Conservation (phyloP, 1,140 invertebrate genomes). For the Trypoxylus dichotomus region DNA sequence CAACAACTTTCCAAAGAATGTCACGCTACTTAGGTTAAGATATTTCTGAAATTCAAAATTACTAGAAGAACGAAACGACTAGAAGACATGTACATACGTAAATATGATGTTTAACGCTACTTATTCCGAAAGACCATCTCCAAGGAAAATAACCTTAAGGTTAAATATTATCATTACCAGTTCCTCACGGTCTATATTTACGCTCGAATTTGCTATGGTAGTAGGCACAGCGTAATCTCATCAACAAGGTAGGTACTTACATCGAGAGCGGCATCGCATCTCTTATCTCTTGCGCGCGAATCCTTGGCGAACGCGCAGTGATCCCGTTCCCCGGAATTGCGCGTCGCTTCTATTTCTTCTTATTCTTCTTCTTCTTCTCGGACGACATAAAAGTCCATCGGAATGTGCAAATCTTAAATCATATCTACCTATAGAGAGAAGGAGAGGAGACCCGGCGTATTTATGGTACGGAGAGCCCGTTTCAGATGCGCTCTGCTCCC, state of each 20-base stretch:
- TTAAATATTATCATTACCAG: not conserved
- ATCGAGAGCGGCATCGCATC: not conserved
- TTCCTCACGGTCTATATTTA: not conserved
- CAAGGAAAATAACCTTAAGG: not conserved
- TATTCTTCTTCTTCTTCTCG: not conserved
- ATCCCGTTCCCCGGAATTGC: constrained; percentile 11
- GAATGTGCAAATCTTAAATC: constrained; percentile 25
- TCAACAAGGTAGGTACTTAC: not conserved
- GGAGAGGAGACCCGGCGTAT: not conserved
- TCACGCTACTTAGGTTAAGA: no score
- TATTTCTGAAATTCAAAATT: no score
- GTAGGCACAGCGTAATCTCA: not conserved
- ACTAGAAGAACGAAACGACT: no score
- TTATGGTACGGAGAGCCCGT: not conserved
- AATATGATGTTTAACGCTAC: not conserved
- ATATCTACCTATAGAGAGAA: constrained; percentile 6
- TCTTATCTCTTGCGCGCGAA: not conserved
- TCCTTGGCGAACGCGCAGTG: not conserved
- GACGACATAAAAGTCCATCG: constrained; percentile 22
- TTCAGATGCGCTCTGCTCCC: not conserved
- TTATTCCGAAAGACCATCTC: not conserved
- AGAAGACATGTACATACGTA: no score
- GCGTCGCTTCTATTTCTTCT: not conserved
- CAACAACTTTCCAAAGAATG: no score
- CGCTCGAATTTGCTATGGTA: not conserved